Conservation (phyloP, 2,113 vertebrate species). For the Puffinus mauretanicus region DNA sequence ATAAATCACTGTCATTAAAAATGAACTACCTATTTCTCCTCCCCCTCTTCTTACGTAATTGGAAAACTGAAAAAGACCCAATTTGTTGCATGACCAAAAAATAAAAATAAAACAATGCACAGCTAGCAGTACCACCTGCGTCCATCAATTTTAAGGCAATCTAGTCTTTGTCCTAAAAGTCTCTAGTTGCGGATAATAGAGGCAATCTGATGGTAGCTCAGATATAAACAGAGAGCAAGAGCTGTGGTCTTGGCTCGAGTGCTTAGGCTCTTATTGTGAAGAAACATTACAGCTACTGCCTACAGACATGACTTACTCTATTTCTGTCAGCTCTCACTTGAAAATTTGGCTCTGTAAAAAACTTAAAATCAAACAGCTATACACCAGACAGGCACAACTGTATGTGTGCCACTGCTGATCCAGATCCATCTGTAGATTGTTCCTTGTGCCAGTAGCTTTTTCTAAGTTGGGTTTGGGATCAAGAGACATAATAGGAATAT, state of each 20-base stretch:
- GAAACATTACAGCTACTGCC: not conserved
- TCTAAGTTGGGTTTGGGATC: not conserved
- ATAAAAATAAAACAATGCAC: not conserved
- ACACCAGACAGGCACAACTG: not conserved
- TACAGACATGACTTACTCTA: not conserved
- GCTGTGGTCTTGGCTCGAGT: not conserved
- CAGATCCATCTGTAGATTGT: not conserved
- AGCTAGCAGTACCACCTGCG: not conserved
- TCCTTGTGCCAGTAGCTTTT: not conserved
- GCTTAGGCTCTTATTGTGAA: not conserved
- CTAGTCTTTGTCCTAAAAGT: not conserved
- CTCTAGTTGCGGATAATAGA: not conserved
- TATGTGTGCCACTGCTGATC: not conserved
- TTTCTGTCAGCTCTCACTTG: not conserved
- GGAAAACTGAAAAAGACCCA: not conserved
- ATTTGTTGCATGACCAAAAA: not conserved
- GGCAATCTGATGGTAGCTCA: not conserved
- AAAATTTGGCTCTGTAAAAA: not conserved
- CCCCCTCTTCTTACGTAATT: not conserved
- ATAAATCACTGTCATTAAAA: not conserved
- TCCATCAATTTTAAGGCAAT: not conserved
- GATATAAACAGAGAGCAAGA: not conserved
- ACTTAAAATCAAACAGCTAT: not conserved
- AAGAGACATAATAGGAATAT: not conserved
- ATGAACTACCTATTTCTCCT: not conserved